phyloP scores from a whole-genome alignment of 2,113 vertebrate genomes.

The Dunckerocampus dactyliophorus region DNA sequence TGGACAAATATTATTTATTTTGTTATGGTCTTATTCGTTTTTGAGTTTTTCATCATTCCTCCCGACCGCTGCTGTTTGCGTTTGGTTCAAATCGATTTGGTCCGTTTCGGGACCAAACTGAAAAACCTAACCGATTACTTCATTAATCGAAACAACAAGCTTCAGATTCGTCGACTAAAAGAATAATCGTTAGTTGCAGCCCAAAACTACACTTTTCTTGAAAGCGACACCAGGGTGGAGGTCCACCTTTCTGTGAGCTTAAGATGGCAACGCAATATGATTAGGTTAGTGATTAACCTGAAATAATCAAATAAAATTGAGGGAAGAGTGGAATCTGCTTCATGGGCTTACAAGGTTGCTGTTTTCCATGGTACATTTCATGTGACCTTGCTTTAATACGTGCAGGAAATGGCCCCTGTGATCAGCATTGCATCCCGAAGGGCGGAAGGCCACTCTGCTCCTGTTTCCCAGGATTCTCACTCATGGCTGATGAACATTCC shows the following conservation, averaged over 20 bases:
- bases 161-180: no score
- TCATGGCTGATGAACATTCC: constrained; percentile 76
- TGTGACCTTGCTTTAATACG: constrained; percentile 11
- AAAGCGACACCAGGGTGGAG: constrained; percentile 46
- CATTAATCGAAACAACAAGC: no score
- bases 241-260: constrained; percentile 15
- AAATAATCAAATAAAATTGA: constrained; percentile 16
- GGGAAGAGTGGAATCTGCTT: constrained; percentile 19
- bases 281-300: constrained; percentile 33
- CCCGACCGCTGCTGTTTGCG: no score
- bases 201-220: constrained; percentile 20
- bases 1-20: no score
- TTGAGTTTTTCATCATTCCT: no score
- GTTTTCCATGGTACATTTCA: constrained; percentile 24
- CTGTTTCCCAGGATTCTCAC: constrained; percentile 78
- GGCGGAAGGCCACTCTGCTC: constrained; percentile 75
- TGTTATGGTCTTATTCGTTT: no score
- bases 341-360: constrained; percentile 14
- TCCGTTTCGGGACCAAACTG: no score
- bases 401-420: constrained; percentile 79
- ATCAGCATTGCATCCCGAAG: constrained; percentile 76
- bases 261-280: constrained; percentile 44
- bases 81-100: no score
- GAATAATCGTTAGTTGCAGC: no score
- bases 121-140: no score